These are phyloP conservation scores for Gorilla gorilla DNA, from an alignment of 2,113 vertebrate species.

Conservation along the genomic window DNA sequence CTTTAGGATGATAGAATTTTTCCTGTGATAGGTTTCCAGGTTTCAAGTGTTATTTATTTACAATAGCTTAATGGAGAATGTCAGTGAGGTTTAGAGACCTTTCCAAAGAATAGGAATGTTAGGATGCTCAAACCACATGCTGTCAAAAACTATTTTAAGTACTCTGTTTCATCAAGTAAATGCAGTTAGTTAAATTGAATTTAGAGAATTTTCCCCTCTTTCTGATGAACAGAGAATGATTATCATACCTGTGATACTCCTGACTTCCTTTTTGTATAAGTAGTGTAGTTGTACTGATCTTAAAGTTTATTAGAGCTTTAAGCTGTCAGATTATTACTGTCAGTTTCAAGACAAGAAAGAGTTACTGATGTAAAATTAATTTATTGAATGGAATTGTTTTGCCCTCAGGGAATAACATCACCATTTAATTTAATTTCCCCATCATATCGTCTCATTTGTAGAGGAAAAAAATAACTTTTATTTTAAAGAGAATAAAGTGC, in stretches of 20 bases:
- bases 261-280: constrained; percentile 57
- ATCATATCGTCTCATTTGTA: constrained; percentile 89
- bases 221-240: constrained; percentile 77
- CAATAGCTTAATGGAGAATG: constrained; percentile 80
- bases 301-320: constrained; percentile 89
- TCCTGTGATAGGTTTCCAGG: constrained; percentile 70
- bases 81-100: constrained; percentile 80
- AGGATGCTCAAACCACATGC: constrained; percentile 79
- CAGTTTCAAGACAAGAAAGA: constrained; percentile 86
- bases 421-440: constrained; percentile 90
- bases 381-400: constrained; percentile 90
- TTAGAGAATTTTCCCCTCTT: constrained; percentile 79
- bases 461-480: constrained; percentile 82
- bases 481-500: constrained; percentile 82
- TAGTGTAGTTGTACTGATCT: constrained; percentile 78
- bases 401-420: constrained; percentile 88
- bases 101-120: constrained; percentile 80
- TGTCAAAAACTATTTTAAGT: constrained; percentile 83
- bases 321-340: constrained; percentile 90
- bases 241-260: constrained; percentile 77
- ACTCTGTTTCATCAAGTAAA: constrained; percentile 80
- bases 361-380: constrained; percentile 90
- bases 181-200: constrained; percentile 82
- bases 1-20: constrained; percentile 61
- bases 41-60: constrained; percentile 84